phyloP scores from a whole-genome alignment of 2,113 vertebrate genomes.

The Tetrao urogallus region DNA sequence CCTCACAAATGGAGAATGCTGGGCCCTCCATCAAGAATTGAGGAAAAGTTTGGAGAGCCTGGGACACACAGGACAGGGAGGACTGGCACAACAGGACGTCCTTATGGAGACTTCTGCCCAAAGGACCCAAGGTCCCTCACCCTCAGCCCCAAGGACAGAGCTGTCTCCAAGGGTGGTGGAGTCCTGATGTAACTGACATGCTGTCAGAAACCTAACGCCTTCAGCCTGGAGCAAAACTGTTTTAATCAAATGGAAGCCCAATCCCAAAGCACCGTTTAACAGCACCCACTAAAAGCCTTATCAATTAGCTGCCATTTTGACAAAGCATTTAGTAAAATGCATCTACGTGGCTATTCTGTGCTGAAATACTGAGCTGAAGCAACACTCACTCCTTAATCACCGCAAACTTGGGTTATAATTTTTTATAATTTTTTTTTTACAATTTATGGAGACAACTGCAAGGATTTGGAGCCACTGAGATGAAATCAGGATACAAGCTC shows the following conservation, averaged over 20 bases:
- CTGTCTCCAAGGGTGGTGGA: neutral
- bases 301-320: slow-evolving; percentile 36
- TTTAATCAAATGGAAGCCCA: neutral
- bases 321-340: slow-evolving; percentile 22
- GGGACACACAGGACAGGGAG: neutral
- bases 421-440: too few species aligned
- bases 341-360: neutral
- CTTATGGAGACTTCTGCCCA: neutral
- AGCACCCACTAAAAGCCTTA: slow-evolving; percentile 35
- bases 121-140: neutral
- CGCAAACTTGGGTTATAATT: neutral
- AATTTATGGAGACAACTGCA: neutral
- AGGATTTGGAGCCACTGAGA: neutral
- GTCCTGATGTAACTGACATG: too few species aligned
- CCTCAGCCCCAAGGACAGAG: neutral
- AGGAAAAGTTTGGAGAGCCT: neutral
- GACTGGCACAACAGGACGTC: neutral
- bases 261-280: slow-evolving; percentile 5
- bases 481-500: neutral
- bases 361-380: neutral
- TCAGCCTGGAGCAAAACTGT: neutral
- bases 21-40: neutral
- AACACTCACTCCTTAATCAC: neutral
- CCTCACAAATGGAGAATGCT: neutral
- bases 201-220: neutral